phyloP scores from a whole-genome alignment of 2,113 vertebrate genomes.

The Suncus etruscus region DNA sequence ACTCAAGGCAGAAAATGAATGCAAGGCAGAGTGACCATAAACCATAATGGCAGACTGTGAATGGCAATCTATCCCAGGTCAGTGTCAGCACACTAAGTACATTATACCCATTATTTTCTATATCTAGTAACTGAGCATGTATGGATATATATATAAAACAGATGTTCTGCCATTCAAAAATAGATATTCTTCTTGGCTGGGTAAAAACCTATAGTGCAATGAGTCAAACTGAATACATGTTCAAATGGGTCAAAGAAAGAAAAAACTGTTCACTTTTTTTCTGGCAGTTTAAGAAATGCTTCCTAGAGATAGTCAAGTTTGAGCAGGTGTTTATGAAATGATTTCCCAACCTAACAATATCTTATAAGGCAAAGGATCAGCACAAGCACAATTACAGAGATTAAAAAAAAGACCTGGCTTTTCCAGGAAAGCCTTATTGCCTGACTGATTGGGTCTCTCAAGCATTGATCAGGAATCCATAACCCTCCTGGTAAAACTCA shows the following conservation, averaged over 20 bases:
- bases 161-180: slow-evolving; percentile 21
- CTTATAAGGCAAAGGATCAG: slow-evolving; percentile 23
- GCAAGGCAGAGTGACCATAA: neutral
- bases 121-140: neutral
- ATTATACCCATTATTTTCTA: neutral
- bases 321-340: slow-evolving; percentile 16
- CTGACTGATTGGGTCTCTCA: too few relatives aligned
- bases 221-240: neutral
- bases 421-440: neutral
- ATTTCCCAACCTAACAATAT: neutral
- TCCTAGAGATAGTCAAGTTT: slow-evolving; percentile 44
- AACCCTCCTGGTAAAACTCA: too few relatives aligned
- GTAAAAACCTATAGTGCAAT: neutral
- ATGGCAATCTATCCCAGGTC: neutral
- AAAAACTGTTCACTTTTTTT: slow-evolving; percentile 31
- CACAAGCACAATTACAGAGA: slow-evolving; percentile 1
- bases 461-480: too few relatives aligned
- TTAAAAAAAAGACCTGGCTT: slow-evolving; percentile 11
- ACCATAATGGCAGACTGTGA: neutral
- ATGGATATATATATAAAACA: neutral
- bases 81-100: neutral
- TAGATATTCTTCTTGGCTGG: neutral
- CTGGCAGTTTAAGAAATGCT: slow-evolving; percentile 23
- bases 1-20: neutral
- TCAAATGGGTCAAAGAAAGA: slow-evolving; percentile 6